A percentile compares a stretch with the other conserved stretches of the same genome.
Conservation (phyloP, 1,140 invertebrate genomes). For the Bombus impatiens region DNA sequence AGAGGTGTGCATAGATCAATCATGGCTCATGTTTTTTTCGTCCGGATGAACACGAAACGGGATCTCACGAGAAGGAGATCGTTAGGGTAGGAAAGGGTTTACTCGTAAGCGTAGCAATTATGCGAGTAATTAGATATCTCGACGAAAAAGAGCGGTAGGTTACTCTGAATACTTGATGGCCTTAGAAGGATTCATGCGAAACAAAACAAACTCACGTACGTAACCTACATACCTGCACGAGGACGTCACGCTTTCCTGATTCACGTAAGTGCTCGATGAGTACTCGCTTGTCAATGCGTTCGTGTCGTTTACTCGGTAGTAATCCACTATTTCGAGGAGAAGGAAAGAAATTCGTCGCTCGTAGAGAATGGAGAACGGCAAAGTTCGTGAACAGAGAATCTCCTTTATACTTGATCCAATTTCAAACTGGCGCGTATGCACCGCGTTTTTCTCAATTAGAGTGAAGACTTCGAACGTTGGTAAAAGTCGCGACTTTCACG, state of each 20-base stretch:
- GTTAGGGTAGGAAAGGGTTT: conserved; percentile 7
- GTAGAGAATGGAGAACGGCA: conserved; percentile 1
- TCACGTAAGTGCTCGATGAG: not conserved
- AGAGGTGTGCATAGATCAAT: conserved; percentile 45
- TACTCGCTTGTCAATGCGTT: conserved; percentile 15
- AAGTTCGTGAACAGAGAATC: not conserved
- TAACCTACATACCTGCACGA: conserved; percentile 32
- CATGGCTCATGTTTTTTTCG: not conserved
- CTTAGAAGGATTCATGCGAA: not conserved
- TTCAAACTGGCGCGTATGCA: conserved; percentile 9
- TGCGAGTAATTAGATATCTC: conserved; percentile 8
- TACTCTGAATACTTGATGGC: no score
- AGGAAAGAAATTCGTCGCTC: not conserved
- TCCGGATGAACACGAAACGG: not conserved
- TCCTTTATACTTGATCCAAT: conserved; percentile 54
- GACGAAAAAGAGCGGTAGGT: not conserved
- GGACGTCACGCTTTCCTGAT: conserved; percentile 30
- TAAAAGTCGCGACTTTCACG: conserved; percentile 39
- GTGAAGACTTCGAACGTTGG: not conserved
- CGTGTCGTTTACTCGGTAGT: not conserved
- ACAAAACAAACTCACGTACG: conserved; percentile 30
- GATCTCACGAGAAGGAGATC: conserved; percentile 24
- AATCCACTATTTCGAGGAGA: not conserved
- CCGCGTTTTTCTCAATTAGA: not conserved
- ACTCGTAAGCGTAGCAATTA: conserved; percentile 33